A percentile compares a stretch with the other conserved stretches of the same genome.
Conservation (phyloP, 2,113 vertebrate genomes). For the Hyperopisus bebe region DNA sequence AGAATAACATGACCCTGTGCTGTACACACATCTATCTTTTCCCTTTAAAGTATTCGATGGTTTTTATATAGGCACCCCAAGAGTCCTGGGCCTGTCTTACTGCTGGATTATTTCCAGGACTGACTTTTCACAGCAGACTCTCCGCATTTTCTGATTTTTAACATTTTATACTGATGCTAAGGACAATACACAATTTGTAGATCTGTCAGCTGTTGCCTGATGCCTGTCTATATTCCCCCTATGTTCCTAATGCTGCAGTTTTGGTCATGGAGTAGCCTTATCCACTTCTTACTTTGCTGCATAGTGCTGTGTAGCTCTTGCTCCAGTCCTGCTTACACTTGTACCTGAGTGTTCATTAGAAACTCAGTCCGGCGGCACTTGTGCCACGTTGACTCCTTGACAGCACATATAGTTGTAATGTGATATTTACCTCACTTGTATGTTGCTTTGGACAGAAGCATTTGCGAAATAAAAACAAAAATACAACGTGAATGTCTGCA, state of each 20-base stretch:
- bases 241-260: neutral
- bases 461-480: neutral
- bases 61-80: neutral
- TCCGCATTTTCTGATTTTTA: neutral
- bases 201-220: neutral
- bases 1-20: neutral
- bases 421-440: neutral
- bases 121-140: neutral
- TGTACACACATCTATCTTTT: neutral
- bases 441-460: neutral
- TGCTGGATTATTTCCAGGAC: neutral
- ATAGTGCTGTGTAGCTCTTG: neutral
- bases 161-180: neutral
- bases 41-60: neutral
- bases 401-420: neutral
- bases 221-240: neutral
- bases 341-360: neutral
- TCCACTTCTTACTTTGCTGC: neutral
- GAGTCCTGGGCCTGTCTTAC: neutral
- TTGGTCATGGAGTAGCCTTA: neutral
- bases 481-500: neutral
- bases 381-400: neutral
- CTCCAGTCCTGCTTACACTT: neutral
- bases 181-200: neutral
- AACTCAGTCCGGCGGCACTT: neutral